These are phyloP conservation scores for Manduca sexta DNA, from an alignment of 1,140 invertebrate genomes.

Conservation along the genomic window DNA sequence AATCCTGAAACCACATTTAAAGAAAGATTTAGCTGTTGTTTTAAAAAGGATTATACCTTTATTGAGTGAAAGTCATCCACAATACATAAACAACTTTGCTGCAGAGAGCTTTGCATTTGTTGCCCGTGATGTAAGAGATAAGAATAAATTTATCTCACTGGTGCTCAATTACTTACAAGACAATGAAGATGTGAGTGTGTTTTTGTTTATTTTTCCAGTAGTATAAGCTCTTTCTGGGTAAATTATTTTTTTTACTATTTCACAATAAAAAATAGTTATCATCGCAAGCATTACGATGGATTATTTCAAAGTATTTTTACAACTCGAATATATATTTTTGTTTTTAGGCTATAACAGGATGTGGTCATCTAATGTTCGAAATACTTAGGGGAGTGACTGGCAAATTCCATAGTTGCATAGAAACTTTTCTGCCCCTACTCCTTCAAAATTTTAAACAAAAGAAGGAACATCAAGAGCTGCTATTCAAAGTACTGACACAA, in stretches of 20 bases:
- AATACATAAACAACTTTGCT: conserved; percentile 93
- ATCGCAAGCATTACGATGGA: too few relatives aligned
- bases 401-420: conserved; percentile 87
- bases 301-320: too few relatives aligned
- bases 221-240: too few relatives aligned
- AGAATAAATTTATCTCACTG: conserved; percentile 81
- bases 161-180: conserved; percentile 80
- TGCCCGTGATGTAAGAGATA: conserved; percentile 89
- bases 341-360: conserved; percentile 79
- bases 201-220: too few relatives aligned
- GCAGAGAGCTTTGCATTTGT: conserved; percentile 95
- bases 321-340: too few relatives aligned
- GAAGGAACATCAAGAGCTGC: conserved; percentile 70
- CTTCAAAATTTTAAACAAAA: conserved; percentile 75
- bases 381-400: conserved; percentile 85
- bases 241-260: too few relatives aligned
- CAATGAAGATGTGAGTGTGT: conserved; percentile 78
- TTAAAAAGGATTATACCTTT: conserved; percentile 84
- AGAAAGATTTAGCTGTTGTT: conserved; percentile 84
- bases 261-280: background rate
- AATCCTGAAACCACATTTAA: conserved; percentile 86
- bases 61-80: conserved; percentile 79
- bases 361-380: conserved; percentile 90
- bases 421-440: conserved; percentile 77
- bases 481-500: conserved; percentile 78